These are phyloP conservation scores for Nomada flava DNA, from an alignment of 2,888 invertebrate genomes.

Conservation along the genomic window DNA sequence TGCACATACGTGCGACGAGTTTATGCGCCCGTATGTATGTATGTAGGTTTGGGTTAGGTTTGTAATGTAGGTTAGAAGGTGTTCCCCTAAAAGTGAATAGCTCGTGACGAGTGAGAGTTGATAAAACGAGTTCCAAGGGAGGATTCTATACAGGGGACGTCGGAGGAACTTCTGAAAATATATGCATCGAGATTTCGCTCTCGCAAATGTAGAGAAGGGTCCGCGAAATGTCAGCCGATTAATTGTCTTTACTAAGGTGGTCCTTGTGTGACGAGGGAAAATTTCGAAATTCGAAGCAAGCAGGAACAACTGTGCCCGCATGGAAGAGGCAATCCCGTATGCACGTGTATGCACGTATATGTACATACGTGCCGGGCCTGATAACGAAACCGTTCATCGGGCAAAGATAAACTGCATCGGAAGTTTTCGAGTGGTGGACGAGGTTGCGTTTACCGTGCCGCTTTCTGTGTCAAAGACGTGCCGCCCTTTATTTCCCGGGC, in stretches of 20 bases:
- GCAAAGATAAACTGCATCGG: conserved; percentile 26
- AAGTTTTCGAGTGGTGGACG: conserved; percentile 26
- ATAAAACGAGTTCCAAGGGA: background rate
- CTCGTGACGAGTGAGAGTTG: conserved; percentile 1
- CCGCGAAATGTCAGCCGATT: background rate
- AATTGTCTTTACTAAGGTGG: background rate
- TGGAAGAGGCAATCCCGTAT: background rate
- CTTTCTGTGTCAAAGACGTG: too few species aligned
- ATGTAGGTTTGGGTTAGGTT: too few species aligned
- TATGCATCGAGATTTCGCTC: background rate
- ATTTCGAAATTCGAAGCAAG: conserved; percentile 11
- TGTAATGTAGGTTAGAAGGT: too few species aligned
- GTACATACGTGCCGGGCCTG: conserved; percentile 8
- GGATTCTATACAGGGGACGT: background rate
- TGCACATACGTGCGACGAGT: background rate
- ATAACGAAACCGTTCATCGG: conserved; percentile 31
- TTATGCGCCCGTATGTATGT: background rate
- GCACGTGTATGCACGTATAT: too few species aligned
- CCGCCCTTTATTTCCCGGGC: too few species aligned
- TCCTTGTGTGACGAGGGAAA: background rate
- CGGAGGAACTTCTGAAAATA: background rate
- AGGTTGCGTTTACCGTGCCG: background rate
- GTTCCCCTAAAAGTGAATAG: background rate
- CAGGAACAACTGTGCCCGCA: conserved; percentile 4
- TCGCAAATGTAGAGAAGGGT: background rate